These are phyloP conservation scores for Promerops cafer DNA, from an alignment of 2,113 vertebrate genomes.

Conservation along the genomic window DNA sequence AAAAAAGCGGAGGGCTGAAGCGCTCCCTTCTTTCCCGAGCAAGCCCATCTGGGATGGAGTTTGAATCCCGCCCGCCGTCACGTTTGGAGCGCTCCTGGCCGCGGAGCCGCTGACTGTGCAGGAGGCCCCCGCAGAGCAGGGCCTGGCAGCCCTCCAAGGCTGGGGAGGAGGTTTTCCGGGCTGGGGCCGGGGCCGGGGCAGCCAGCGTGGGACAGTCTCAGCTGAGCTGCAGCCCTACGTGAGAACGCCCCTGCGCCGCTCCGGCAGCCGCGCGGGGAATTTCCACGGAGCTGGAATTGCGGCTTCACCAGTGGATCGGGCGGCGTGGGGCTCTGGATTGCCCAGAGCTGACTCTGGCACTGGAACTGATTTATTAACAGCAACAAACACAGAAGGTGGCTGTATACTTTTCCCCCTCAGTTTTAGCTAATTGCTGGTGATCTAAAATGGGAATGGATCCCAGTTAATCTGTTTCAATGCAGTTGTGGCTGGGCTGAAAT, in stretches of 20 bases:
- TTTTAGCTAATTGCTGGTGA: not conserved
- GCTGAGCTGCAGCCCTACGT: not conserved
- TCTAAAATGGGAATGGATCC: not conserved
- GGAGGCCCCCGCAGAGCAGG: not conserved
- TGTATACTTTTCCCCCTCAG: not conserved
- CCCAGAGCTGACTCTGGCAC: not conserved
- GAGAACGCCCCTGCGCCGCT: accelerated
- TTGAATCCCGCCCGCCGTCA: not conserved
- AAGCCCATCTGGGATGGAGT: not conserved
- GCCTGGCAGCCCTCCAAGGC: not conserved
- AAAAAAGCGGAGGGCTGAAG: not conserved
- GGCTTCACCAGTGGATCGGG: not conserved
- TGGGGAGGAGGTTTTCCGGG: not conserved
- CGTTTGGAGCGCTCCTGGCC: not conserved
- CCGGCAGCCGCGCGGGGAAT: accelerated
- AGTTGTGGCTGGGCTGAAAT: not conserved
- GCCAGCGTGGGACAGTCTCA: not conserved
- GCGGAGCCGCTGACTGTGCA: not conserved
- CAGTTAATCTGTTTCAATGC: not conserved
- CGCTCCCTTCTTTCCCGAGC: not conserved
- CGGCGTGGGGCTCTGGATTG: not conserved
- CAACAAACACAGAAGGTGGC: not conserved
- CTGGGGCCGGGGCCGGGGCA: not conserved
- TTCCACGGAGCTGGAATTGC: not conserved
- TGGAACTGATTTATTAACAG: not conserved